Evolutionary conservation across 2,888 invertebrate species (phyloP).

Genomic region (Luperina testacea): DNA sequence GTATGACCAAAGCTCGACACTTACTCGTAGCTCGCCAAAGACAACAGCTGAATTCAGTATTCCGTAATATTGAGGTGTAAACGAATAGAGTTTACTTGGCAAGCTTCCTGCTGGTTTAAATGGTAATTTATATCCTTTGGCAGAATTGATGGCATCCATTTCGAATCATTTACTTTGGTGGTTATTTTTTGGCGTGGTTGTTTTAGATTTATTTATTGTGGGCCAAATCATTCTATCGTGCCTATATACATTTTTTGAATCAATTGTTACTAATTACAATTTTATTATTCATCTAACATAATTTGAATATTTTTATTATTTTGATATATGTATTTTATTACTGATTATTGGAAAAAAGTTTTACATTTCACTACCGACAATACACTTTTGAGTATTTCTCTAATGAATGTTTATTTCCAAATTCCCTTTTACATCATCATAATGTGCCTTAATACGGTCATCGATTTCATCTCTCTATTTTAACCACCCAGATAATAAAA

Average conservation of each 20-base stretch:
- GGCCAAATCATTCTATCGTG: background rate
- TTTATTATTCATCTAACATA: too few relatives aligned
- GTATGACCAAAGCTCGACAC: background rate
- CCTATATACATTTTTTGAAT: too few relatives aligned
- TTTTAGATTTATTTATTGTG: background rate
- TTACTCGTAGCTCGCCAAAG: constrained; percentile 45
- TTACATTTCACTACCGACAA: background rate
- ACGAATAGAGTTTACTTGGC: constrained; percentile 45
- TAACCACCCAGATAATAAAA: background rate
- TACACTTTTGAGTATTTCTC: background rate
- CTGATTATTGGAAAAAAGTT: background rate
- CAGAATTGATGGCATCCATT: constrained; percentile 36
- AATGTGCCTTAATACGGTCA: background rate
- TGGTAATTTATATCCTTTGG: constrained; percentile 44
- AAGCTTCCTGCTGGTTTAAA: constrained; percentile 33
- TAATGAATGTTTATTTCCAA: background rate
- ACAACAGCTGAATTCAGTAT: constrained; percentile 50
- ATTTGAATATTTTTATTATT: too few relatives aligned
- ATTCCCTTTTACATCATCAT: background rate
- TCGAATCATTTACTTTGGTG: constrained; percentile 15
- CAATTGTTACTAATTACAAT: too few relatives aligned
- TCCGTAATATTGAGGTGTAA: constrained; percentile 47
- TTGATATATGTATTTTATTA: too few relatives aligned
- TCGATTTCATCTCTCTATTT: background rate
- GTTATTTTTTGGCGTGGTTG: constrained; percentile 4